Conservation (phyloP, 1,140 invertebrate genomes). For the Leptopilina boulardi region DNA sequence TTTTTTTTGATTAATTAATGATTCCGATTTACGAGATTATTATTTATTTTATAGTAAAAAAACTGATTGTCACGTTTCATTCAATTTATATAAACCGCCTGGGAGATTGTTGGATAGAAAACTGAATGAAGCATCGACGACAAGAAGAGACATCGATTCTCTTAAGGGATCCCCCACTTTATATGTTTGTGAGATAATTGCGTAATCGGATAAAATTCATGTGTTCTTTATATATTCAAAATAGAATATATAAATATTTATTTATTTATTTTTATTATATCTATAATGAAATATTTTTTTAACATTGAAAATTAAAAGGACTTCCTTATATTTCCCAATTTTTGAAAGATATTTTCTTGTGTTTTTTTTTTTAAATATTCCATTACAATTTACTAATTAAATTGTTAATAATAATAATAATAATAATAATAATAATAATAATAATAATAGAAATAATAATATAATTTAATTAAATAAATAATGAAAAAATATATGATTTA, state of each 20-base stretch:
- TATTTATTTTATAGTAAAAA: background rate
- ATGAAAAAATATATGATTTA: no score
- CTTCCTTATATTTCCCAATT: no score
- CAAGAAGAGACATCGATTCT: slow-evolving; percentile 15
- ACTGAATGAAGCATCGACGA: slow-evolving; percentile 17
- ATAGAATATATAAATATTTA: background rate
- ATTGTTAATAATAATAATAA: no score
- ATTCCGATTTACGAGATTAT: no score
- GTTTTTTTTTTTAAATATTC: no score
- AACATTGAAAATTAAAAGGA: no score
- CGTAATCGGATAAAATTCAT: background rate
- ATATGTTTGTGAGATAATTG: background rate
- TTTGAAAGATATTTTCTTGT: no score
- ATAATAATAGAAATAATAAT: no score
- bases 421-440: no score
- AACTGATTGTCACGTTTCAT: slow-evolving; percentile 4
- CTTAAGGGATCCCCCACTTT: slow-evolving; percentile 10
- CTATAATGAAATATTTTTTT: background rate
- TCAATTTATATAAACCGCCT: background rate
- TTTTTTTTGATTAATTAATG: no score
- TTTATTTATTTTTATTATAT: background rate
- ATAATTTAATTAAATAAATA: no score
- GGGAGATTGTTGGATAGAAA: background rate
- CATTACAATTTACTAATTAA: no score
- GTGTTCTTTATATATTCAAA: background rate